Evolutionary conservation across 2,797 vertebrate genomes (phyloP), one percentile per base, ranked within the genome.

Genomic region (Epinephelus awoara): DNA sequence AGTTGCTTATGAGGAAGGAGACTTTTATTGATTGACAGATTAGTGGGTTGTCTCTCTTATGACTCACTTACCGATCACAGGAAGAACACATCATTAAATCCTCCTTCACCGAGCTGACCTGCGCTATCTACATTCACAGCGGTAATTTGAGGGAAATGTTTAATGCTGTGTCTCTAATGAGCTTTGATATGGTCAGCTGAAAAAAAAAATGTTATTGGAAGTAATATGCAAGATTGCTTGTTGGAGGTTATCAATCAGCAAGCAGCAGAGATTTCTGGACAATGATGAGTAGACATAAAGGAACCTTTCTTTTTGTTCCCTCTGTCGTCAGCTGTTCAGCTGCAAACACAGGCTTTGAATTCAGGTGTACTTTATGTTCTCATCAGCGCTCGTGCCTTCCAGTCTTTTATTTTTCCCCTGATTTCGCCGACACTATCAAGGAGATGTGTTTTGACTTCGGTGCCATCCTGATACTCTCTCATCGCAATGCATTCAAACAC

Each of bases 1-100:
- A n/a, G 15, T 19, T 15, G 67, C 11, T 56, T 23, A 54, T 1
- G 5, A 59, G 44, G 34, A 34, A 42, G 34, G 6, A 38, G 25
- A 14, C 23, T 15, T 51, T 54, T 61, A 75, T 75, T 75, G 72
- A 86, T 75, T n/a, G 64, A 67, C 12, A 75, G 34, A 63, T 81
- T 67, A 64, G 18, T 14, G 21, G 49, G 44, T 17, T 58, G 59
- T 51, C 17, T 75, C 51, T 71, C 25, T n/a, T 49, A 40, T 49
- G 46, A 54, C 19, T 71, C 38, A 17, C 52, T 66, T 25, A 42
- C 12, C 19, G 29, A 77, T 47, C 44, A 49, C 27, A 42, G 58
- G 50, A 79, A 67, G 14, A 66, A 64, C 5, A 34, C 0, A 23
- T 58, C 56, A 47, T 58, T 73, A 71, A 57, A 64, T 61, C 13